phyloP scores from a whole-genome alignment of 1,140 invertebrate species.

The Meloidogyne hapla region DNA sequence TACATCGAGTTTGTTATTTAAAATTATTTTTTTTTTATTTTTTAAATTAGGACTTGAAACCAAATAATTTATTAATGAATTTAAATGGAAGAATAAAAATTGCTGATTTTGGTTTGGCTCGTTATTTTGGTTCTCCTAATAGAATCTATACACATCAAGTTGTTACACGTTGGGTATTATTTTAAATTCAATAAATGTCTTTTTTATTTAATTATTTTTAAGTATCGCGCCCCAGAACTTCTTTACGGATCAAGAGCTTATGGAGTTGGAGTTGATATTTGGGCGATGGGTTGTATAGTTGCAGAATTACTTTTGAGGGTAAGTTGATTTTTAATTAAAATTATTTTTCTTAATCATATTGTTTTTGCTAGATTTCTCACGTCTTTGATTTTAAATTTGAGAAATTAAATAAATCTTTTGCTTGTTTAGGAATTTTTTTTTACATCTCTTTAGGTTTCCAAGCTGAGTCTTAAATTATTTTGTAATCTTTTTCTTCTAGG shows the following conservation, averaged over 20 bases:
- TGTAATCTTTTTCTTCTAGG: slow-evolving; percentile 63
- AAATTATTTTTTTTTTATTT: slow-evolving; percentile 5
- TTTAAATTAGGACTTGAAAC: slow-evolving; percentile 82
- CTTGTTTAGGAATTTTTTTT: too few relatives aligned
- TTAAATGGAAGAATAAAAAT: slow-evolving; percentile 87
- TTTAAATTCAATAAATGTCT: neutral
- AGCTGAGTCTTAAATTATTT: too few relatives aligned
- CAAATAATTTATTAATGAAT: slow-evolving; percentile 95
- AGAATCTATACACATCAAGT: slow-evolving; percentile 97
- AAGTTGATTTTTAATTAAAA: slow-evolving; percentile 19
- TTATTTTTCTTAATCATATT: neutral
- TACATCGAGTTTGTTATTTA: slow-evolving; percentile 76
- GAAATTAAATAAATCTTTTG: too few relatives aligned
- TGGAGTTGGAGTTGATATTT: slow-evolving; percentile 93
- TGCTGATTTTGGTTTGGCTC: slow-evolving; percentile 96
- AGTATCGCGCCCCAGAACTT: slow-evolving; percentile 75
- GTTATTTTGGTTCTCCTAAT: slow-evolving; percentile 92
- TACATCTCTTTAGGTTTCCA: too few relatives aligned
- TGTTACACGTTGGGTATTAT: slow-evolving; percentile 74
- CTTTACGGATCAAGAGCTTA: slow-evolving; percentile 92
- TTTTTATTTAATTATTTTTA: neutral
- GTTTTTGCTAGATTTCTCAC: too few relatives aligned
- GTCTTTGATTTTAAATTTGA: too few relatives aligned
- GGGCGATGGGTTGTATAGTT: slow-evolving; percentile 95
- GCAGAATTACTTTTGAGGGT: slow-evolving; percentile 85